Base-by-base conservation (phyloP, 2,888 invertebrate species). In the Allophyes oxyacanthae region DNA sequence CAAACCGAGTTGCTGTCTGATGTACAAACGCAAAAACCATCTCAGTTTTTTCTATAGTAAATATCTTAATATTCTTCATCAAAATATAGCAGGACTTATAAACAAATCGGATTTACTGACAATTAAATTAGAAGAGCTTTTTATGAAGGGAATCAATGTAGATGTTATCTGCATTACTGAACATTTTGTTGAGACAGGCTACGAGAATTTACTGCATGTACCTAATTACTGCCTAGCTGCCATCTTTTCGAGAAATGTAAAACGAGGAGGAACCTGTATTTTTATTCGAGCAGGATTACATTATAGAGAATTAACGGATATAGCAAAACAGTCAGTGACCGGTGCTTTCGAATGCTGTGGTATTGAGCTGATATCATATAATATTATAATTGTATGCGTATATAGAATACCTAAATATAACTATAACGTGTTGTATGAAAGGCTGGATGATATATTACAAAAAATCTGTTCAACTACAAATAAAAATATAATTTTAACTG, bases 41-140 rank as follows among this genome's bases (percentile, higher is more conserved):
- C 40, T 26, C 40, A 40, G 40, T 40, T 40, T 40, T 40, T 40
- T 40, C 40, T 25, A n/a, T 40, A 40, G 11, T 40, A n/a, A 26
- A 4, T 26, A 25, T n/a, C 20, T 40, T n/a, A n/a, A 40, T 40
- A 40, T 40, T 26, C 25, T 40, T n/a, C n/a, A n/a, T n/a, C n/a
- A n/a, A n/a, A n/a, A n/a, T n/a, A n/a, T n/a, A n/a, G n/a, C n/a
- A n/a, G 15, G 20, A 40, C 11, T 4, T 7, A 26, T 25, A 10
- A 25, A 40, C 10, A 40, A 40, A 26, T 25, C 40, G 13, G 40
- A 40, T n/a, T 25, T 40, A n/a, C n/a, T 25, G 11, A 40, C 40
- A 40, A 10, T 40, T 25, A 40, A 40, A 11, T 10, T 40, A n/a
- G 40, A 40, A 26, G 26, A 26, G 6, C 40, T 40, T 26, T 40